Base-by-base conservation (phyloP, 2,888 invertebrate species). In the Minunthozetes semirufus region DNA sequence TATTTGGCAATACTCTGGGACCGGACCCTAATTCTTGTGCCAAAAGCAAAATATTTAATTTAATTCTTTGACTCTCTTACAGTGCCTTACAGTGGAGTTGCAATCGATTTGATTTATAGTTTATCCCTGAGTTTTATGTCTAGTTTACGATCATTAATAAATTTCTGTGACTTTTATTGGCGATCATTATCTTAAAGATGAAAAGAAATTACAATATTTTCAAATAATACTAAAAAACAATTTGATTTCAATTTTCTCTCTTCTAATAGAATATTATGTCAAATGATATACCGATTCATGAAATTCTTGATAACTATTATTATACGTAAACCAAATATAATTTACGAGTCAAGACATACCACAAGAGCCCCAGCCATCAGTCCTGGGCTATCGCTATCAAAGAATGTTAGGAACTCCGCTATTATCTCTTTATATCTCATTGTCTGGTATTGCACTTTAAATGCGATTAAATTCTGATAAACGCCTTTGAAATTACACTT, bases 141-240 rank as follows among this genome's bases (percentile, higher is more conserved):
- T 11, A 17, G 4, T 61, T 61, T 61, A 61, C 27, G 17, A 27
- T 29, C 61, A 61, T 61, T 61, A 61, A 61, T 61, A 61, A 61
- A 61, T 61, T 61, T 61, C 29, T 27, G 15, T 61, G 61, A 61
- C 61, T 61, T 29, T 61, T 61, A 61, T 61, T 61, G 29, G 61
- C 29, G 27, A 61, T 61, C 29, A 61, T 61, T 61, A 61, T 61
- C 29, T 61, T 4, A 27, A 61, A 27, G 29, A 61, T 61, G 15
- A 11, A 46, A 46, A 8, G 15, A 11, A 27, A 29, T 61, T 61
- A 61, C 4, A 11, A 50, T n/a, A 4, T 15, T 27, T 61, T 29
- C 29, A 11, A 11, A 13, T 15, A 27, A 61, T 15, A 56, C 22
- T 61, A 11, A 29, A n/a, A 61, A 22, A 22, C 13, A 56, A 8